Conservation (phyloP, 2,797 vertebrate species). For the Denticeps clupeoides region DNA sequence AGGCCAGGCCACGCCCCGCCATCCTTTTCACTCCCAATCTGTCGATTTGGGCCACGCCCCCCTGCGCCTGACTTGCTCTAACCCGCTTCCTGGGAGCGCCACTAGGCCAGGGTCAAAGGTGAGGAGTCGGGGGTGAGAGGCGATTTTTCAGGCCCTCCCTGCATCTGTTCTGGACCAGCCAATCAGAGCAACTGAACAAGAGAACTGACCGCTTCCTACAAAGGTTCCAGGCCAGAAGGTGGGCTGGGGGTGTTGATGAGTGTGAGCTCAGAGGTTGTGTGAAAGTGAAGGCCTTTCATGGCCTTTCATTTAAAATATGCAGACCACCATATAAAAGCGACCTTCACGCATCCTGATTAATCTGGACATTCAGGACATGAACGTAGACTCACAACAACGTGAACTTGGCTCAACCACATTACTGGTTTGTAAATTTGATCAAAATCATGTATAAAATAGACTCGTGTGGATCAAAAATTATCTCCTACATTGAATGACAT, state of each 20-base stretch:
- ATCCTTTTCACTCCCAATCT: constrained; percentile 16
- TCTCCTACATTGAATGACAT: too few species aligned
- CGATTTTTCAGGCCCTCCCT: constrained; percentile 23
- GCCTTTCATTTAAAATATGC: background rate
- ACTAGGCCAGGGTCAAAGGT: constrained; percentile 33
- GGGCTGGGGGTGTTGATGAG: background rate
- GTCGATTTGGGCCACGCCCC: constrained; percentile 14
- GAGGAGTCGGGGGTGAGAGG: constrained; percentile 32
- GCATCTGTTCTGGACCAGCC: constrained; percentile 33
- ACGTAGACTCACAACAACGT: too few species aligned
- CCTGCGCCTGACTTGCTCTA: constrained; percentile 16
- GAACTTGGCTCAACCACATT: too few species aligned
- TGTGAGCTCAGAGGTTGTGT: constrained; percentile 11
- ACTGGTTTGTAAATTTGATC: constrained; percentile 10
- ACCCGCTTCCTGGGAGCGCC: constrained; percentile 27
- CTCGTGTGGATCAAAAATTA: too few species aligned
- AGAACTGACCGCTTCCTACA: background rate
- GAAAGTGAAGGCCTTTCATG: constrained; percentile 11
- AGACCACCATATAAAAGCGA: too few species aligned
- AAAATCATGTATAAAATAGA: too few species aligned
- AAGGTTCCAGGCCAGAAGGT: constrained; percentile 16
- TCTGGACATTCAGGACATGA: too few species aligned
- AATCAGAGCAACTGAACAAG: background rate
- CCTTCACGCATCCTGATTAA: too few species aligned
- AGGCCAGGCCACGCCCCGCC: constrained; percentile 18